phyloP scores from a whole-genome alignment of 2,113 vertebrate species.

The Clarias macrocephalus region DNA sequence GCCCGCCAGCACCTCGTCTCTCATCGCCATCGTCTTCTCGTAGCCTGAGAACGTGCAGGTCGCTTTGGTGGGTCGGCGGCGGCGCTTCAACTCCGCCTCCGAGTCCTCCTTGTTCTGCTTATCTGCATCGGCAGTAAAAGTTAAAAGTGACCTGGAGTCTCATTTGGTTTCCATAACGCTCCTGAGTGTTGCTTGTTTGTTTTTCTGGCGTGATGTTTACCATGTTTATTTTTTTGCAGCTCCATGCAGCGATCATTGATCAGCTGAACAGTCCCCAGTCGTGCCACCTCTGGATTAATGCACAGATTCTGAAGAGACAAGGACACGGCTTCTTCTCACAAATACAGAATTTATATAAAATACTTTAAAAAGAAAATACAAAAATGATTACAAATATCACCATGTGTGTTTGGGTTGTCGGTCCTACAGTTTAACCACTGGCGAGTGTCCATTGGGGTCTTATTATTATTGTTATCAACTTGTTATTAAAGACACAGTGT shows the following conservation, averaged over 20 bases:
- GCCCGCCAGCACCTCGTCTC: slow-evolving; percentile 79
- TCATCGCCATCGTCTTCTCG: slow-evolving; percentile 81
- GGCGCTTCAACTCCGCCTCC: slow-evolving; percentile 73
- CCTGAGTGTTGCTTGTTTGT: neutral
- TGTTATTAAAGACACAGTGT: neutral
- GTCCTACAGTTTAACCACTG: too few species aligned
- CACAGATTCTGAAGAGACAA: slow-evolving; percentile 81
- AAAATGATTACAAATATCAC: neutral
- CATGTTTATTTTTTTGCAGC: slow-evolving; percentile 88
- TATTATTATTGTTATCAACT: neutral
- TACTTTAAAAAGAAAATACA: too few species aligned
- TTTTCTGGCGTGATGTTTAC: slow-evolving; percentile 63
- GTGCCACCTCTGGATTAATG: slow-evolving; percentile 85
- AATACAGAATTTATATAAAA: neutral
- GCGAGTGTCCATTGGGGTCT: neutral
- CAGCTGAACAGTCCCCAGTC: slow-evolving; percentile 79
- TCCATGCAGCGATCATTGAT: slow-evolving; percentile 94
- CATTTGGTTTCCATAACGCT: neutral
- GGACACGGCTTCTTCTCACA: neutral
- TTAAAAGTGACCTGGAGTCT: neutral
- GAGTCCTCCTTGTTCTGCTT: slow-evolving; percentile 70
- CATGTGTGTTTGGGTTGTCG: neutral
- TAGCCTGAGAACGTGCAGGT: slow-evolving; percentile 80
- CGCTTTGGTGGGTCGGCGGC: slow-evolving; percentile 59
- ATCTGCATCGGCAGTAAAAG: slow-evolving; percentile 40